phyloP scores from a whole-genome alignment of 2,113 vertebrate species.

The Bos indicus region DNA sequence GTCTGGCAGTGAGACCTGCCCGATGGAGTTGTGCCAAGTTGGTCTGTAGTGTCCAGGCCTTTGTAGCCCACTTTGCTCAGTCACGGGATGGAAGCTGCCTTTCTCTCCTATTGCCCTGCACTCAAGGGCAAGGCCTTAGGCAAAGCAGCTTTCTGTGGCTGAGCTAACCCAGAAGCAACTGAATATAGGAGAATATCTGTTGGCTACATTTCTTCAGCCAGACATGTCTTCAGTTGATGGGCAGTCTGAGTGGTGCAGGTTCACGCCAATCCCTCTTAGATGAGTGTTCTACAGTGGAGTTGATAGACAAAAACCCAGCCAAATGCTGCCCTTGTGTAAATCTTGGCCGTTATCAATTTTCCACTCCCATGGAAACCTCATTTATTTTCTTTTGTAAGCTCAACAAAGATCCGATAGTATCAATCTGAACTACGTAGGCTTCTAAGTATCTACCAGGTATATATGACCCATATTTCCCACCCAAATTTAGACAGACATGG shows the following conservation, averaged over 20 bases:
- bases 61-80: background rate
- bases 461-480: background rate
- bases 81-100: background rate
- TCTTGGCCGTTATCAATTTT: background rate
- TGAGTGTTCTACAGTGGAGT: background rate
- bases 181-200: background rate
- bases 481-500: background rate
- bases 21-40: fast-evolving
- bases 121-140: background rate
- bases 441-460: background rate
- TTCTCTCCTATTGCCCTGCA: fast-evolving
- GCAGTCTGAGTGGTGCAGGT: no score
- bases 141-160: background rate
- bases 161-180: background rate
- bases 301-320: background rate
- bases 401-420: background rate
- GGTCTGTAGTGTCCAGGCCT: fast-evolving
- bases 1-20: background rate
- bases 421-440: background rate
- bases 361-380: background rate
- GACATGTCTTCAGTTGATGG: fast-evolving
- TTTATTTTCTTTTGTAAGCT: background rate
- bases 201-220: background rate
- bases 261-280: background rate
- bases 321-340: background rate